Conservation (phyloP, 2,797 vertebrate genomes). For the Scarus forsteni region DNA sequence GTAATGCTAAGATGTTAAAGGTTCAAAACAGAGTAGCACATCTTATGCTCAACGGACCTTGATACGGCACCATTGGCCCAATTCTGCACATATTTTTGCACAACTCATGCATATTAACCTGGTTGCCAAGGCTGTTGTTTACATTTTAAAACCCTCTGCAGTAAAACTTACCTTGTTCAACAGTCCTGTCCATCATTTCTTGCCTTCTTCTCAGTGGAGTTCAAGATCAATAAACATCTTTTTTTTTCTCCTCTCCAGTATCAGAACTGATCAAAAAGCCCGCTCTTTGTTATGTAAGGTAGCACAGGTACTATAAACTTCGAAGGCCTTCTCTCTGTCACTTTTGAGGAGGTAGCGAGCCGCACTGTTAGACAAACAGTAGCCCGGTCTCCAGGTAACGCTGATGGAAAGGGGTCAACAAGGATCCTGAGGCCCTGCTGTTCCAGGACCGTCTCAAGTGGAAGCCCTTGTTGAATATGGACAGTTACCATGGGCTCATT, state of each 20-base stretch:
- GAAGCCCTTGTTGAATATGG: slow-evolving; percentile 28
- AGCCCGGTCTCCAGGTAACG: slow-evolving; percentile 66
- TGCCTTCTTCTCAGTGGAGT: background rate
- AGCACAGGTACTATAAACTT: slow-evolving; percentile 32
- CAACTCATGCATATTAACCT: too few species aligned
- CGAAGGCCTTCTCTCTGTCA: slow-evolving; percentile 12
- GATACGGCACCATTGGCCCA: too few species aligned
- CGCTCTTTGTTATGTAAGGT: slow-evolving; percentile 23
- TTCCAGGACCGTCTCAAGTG: slow-evolving; percentile 42
- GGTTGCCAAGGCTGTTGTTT: too few species aligned
- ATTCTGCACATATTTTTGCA: too few species aligned
- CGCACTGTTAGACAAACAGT: slow-evolving; percentile 70
- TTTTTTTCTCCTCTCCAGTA: slow-evolving; percentile 2
- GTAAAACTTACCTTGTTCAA: too few species aligned
- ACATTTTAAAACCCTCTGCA: too few species aligned
- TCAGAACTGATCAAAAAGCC: slow-evolving; percentile 3
- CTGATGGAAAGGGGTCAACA: slow-evolving; percentile 19
- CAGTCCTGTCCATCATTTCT: too few species aligned
- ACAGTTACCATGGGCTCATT: slow-evolving; percentile 24
- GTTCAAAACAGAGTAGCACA: too few species aligned
- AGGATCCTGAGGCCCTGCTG: slow-evolving; percentile 35
- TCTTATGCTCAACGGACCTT: too few species aligned
- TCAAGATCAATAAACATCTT: background rate
- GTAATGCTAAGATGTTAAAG: too few species aligned
- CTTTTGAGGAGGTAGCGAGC: slow-evolving; percentile 18